Evolutionary conservation across 2,888 invertebrate species (phyloP), one percentile per base, ranked within the genome.

Genomic region (Acronicta alni): DNA sequence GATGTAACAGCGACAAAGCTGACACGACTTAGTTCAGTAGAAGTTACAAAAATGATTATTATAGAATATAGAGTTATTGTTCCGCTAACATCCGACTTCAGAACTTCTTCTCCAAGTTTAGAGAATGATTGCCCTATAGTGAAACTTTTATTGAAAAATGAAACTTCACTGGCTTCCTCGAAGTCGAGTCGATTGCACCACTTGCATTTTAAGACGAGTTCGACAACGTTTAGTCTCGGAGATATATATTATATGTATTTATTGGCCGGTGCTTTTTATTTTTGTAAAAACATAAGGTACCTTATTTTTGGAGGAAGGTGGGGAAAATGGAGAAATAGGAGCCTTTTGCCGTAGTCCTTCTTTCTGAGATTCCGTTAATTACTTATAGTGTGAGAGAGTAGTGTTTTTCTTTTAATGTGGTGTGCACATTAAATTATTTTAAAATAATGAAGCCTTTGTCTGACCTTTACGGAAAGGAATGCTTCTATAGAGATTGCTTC

Each of bases 121-220:
- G 48, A 74, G 63, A 80, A 77, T 77, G 74, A 79, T 81, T 77
- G 73, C 70, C 74, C 65, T 74, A 73, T 74, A 70, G 60, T 38
- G 26, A 57, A 84, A 84, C 69, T 84, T 81, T 80, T 82, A 82
- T 82, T 78, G 80, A 80, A 84, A 80, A 75, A 73, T 79, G 68
- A 57, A 72, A 81, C 74, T 75, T 68, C 14, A 35, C 52, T 47
- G 47, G 59, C 49, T 72, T 63, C 51, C 10, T 55, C 14, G 15
- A 59, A 53, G 48, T 17, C 26, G 26, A 37, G 46, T 54, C 43
- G 18, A 61, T 51, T 69, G 60, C 53, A 58, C 39, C 16, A 41
- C 49, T 77, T 60, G 60, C 54, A 63, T 53, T 66, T 62, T 48
- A 56, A 60, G 30, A n/a, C 57, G 45, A 56, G 43, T 54, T 38